Evolutionary conservation across 1,140 invertebrate genomes (phyloP).

Genomic region (Pinna nobilis): DNA sequence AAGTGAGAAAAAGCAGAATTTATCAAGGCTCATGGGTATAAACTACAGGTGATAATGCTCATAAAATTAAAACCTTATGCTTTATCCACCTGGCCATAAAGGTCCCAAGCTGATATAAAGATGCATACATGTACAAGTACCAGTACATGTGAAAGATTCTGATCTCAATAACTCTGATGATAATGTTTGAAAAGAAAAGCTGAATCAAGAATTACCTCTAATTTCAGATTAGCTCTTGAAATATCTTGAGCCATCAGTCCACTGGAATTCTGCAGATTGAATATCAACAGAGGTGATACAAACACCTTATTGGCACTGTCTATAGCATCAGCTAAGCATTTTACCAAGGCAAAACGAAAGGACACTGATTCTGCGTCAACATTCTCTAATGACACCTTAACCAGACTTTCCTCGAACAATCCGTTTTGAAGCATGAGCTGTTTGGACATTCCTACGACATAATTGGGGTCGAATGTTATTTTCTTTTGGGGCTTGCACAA

Average conservation of each 20-base stretch:
- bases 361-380: conserved; percentile 19
- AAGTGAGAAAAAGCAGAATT: no score
- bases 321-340: conserved; percentile 51
- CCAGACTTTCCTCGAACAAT: conserved; percentile 59
- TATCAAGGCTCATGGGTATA: no score
- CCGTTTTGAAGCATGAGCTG: conserved; percentile 57
- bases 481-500: conserved; percentile 38
- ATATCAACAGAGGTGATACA: conserved; percentile 60
- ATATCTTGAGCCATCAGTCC: conserved; percentile 9
- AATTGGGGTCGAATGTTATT: conserved; percentile 50
- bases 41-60: no score
- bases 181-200: background rate
- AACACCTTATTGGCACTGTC: conserved; percentile 50
- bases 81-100: no score
- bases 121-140: no score
- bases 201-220: conserved; percentile 17
- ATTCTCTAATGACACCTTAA: conserved; percentile 54
- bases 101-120: no score
- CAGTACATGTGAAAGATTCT: no score
- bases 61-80: no score
- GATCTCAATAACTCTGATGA: background rate
- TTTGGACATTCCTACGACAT: conserved; percentile 58
- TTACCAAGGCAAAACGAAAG: conserved; percentile 55
- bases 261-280: conserved; percentile 55
- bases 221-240: conserved; percentile 6